Percentiles rank a stretch among this genome's conserved stretches.
Conservation (phyloP, 2,797 vertebrate genomes). For the Triplophysa bombifrons region DNA sequence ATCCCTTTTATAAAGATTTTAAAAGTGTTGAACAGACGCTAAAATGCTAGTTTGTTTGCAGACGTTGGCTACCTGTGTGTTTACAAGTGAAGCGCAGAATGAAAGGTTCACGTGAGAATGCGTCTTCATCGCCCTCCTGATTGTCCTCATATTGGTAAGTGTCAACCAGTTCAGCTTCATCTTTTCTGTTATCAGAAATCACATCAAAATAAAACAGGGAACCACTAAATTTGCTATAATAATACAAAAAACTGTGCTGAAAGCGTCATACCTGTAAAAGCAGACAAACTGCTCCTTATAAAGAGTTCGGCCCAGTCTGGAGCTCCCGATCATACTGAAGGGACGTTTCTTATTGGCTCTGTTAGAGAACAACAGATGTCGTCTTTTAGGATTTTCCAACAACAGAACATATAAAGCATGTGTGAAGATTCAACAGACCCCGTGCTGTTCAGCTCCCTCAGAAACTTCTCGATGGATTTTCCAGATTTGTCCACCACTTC, state of each 20-base stretch:
- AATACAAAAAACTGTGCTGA: neutral
- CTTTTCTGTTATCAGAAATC: conserved; percentile 45
- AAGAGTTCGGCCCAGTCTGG: conserved; percentile 62
- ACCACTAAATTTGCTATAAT: too few species aligned
- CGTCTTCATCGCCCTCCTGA: conserved; percentile 71
- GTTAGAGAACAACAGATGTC: neutral
- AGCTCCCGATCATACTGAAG: conserved; percentile 62
- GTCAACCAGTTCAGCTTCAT: conserved; percentile 57
- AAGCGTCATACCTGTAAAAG: conserved; percentile 70
- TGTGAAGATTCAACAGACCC: conserved; percentile 44
- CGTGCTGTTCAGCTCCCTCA: conserved; percentile 64
- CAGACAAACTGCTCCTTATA: conserved; percentile 76
- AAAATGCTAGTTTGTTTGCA: too few species aligned
- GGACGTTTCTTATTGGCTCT: conserved; percentile 45
- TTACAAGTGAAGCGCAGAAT: conserved; percentile 63
- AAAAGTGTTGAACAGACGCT: too few species aligned
- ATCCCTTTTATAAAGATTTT: too few species aligned
- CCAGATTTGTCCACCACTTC: conserved; percentile 70
- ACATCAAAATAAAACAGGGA: neutral
- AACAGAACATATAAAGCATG: neutral
- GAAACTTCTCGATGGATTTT: conserved; percentile 61
- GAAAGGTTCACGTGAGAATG: conserved; percentile 73
- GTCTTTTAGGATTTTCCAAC: neutral
- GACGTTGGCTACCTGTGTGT: conserved; percentile 37
- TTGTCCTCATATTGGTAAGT: conserved; percentile 72